Evolutionary conservation across 1,140 invertebrate species (phyloP), one percentile per base, ranked within the genome.

Genomic region (Panonychus citri): DNA sequence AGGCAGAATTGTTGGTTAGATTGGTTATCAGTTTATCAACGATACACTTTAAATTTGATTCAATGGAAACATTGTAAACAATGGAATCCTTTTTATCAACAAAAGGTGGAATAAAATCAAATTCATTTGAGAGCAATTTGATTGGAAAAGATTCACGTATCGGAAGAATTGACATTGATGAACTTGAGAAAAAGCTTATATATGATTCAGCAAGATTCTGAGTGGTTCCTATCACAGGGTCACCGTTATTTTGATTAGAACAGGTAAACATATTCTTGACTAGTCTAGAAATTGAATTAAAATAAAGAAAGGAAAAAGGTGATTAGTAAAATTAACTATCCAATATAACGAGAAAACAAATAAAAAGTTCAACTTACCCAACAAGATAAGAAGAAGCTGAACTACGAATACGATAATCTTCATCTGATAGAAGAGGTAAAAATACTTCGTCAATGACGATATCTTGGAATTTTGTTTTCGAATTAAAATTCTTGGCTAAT

Each of bases 331-430:
- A 4, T 50, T 50, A 4, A 12, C 17, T 39, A 39, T 10, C 7
- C 17, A 10, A 39, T 39, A 10, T 17, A n/a, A 1, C 17, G 7
- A 5, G 5, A 43, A 43, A 43, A 12, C 15, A 43, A 21, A 12
- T 1, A 43, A n/a, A n/a, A 17, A 27, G 2, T 1, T 27, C 2
- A 17, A 51, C 21, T 28, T 13, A 51, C 49, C 26, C 24, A n/a
- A 30, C 69, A 61, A 87, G 74, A 19, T 80, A 73, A 43, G 72
- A 68, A 10, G 79, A 74, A 3, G 82, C 77, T 17, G 82, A 78
- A 62, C 76, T 75, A 54, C 85, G 70, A 8, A 89, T 83, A 67
- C 83, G 74, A 53, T 75, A 75, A 67, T 89, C 84, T 61, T 80
- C 78, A 71, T 87, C 83, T 15, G 73, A 75, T 3, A 86, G 64